A percentile compares a stretch with the other conserved stretches of the same genome.
Conservation (phyloP, 2,797 vertebrate genomes). For the Melanotaenia parkinsoni region DNA sequence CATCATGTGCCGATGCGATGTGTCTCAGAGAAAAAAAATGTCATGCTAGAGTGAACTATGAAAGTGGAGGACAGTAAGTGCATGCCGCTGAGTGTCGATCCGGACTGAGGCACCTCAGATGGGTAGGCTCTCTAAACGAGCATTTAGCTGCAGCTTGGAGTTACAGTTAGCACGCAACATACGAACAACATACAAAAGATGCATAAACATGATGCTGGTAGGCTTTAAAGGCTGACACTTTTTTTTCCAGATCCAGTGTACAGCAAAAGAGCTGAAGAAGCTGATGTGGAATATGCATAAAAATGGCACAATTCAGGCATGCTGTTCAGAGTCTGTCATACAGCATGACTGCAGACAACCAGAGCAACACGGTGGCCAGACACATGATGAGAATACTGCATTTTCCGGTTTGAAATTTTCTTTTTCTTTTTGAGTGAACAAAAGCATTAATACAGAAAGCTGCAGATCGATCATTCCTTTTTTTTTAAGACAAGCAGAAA, state of each 20-base stretch:
- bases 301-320: conserved; percentile 68
- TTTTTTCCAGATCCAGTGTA: conserved; percentile 19
- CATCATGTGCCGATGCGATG: background rate
- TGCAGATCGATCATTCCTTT: conserved; percentile 41
- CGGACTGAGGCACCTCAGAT: conserved; percentile 55
- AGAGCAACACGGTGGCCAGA: conserved; percentile 24
- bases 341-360: conserved; percentile 10
- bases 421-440: conserved; percentile 28
- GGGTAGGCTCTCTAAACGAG: conserved; percentile 2
- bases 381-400: conserved; percentile 45
- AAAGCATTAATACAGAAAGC: conserved; percentile 50
- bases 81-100: conserved; percentile 39
- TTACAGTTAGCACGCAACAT: conserved; percentile 32
- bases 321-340: conserved; percentile 35
- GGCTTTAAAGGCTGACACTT: conserved; percentile 42
- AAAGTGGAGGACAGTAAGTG: conserved; percentile 36
- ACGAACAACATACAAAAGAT: conserved; percentile 36
- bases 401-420: conserved; percentile 12
- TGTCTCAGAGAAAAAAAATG: conserved; percentile 19
- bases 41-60: conserved; percentile 46
- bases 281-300: conserved; percentile 61
- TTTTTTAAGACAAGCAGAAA: conserved; percentile 26
- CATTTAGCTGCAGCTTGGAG: conserved; percentile 56
- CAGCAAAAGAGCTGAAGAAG: conserved; percentile 33
- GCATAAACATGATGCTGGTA: conserved; percentile 46